These are phyloP conservation scores for Heliconius erato DNA, from an alignment of 2,888 invertebrate genomes.

Conservation along the genomic window DNA sequence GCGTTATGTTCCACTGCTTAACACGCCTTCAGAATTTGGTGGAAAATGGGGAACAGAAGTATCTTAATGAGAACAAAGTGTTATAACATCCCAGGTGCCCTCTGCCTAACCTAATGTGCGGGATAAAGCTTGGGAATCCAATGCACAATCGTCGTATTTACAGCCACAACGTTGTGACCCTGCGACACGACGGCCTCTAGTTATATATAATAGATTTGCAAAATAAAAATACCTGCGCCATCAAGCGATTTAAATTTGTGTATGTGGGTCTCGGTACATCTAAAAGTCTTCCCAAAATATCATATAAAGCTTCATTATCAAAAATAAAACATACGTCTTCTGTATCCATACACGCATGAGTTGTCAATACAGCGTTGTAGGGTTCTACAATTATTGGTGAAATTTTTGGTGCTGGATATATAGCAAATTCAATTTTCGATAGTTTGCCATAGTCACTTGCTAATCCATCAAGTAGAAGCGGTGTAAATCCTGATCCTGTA, in stretches of 20 bases:
- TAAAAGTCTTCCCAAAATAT: slow-evolving; percentile 90
- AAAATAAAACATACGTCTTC: slow-evolving; percentile 90
- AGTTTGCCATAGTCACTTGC: slow-evolving; percentile 87
- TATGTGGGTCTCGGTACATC: slow-evolving; percentile 93
- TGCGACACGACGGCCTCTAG: no score
- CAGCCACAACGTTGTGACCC: no score
- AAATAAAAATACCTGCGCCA: slow-evolving; percentile 86
- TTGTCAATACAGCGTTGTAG: slow-evolving; percentile 90
- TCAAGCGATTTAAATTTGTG: slow-evolving; percentile 93
- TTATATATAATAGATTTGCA: background rate
- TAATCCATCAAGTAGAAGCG: slow-evolving; percentile 88
- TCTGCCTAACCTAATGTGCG: no score
- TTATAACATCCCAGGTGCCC: no score
- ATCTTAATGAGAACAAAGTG: no score
- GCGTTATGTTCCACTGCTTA: no score
- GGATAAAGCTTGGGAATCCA: no score
- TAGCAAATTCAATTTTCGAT: slow-evolving; percentile 88
- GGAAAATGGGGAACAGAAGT: no score
- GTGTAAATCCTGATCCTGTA: slow-evolving; percentile 91
- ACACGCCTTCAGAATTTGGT: no score
- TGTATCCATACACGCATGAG: slow-evolving; percentile 89
- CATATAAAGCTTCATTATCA: slow-evolving; percentile 91
- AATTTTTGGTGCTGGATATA: slow-evolving; percentile 94
- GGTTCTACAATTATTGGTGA: slow-evolving; percentile 92
- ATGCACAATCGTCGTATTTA: no score